Evolutionary conservation across 2,113 vertebrate species (phyloP).

Genomic region (Podilymbus podiceps): DNA sequence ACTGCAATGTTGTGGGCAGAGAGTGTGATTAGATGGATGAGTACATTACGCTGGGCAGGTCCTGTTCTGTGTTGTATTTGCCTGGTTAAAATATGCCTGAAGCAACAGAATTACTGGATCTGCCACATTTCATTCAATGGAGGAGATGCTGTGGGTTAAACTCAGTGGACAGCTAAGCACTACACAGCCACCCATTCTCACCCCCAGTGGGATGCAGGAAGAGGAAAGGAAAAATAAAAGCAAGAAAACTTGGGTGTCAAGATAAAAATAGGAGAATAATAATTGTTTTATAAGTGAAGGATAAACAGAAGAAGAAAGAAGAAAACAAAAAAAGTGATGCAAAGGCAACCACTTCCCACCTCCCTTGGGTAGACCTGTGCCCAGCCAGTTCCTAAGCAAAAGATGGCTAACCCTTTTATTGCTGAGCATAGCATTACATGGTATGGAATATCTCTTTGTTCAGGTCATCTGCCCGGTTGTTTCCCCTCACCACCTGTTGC

Average conservation of each 20-base stretch:
- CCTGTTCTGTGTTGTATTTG: background rate
- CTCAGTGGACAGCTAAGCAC: background rate
- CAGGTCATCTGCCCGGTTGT: background rate
- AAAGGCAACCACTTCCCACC: background rate
- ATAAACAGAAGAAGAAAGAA: background rate
- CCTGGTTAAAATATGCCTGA: background rate
- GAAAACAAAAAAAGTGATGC: background rate
- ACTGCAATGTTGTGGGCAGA: background rate
- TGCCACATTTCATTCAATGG: background rate
- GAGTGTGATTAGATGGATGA: background rate
- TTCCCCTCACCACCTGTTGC: background rate
- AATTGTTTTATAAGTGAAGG: background rate
- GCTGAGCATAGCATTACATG: fast-evolving
- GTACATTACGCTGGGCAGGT: background rate
- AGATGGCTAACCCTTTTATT: background rate
- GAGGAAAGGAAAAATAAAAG: background rate
- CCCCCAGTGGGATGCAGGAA: background rate
- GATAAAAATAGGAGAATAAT: background rate
- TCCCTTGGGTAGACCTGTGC: background rate
- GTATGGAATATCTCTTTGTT: background rate
- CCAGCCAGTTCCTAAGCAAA: background rate
- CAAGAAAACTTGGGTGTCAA: background rate
- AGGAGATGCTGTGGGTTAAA: background rate
- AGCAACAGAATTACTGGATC: background rate
- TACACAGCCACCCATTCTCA: background rate